Percentiles rank a stretch among this genome's conserved stretches.
These are phyloP conservation scores for Zosterops borbonicus DNA, from an alignment of 2,113 vertebrate genomes.

Conservation along the genomic window DNA sequence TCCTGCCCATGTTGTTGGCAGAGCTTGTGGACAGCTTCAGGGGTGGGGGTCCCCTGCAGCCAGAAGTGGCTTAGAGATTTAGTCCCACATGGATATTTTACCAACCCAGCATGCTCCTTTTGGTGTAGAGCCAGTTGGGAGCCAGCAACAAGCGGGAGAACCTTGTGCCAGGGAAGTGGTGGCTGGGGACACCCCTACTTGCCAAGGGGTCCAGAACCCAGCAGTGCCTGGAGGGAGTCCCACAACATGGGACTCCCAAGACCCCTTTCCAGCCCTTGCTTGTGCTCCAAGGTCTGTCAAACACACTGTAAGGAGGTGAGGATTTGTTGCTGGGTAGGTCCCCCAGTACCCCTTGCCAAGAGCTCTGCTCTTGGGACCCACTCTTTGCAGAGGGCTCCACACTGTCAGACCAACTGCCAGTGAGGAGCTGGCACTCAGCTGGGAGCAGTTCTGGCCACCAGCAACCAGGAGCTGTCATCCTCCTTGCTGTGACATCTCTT, in stretches of 20 bases:
- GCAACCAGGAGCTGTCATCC: not conserved
- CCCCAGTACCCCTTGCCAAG: not conserved
- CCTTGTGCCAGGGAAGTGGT: not conserved
- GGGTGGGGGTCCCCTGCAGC: not conserved
- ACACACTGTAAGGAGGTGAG: accelerated
- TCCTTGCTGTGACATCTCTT: not conserved
- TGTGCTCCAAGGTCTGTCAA: not conserved
- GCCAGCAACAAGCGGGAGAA: accelerated
- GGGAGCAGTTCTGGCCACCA: not conserved
- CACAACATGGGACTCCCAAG: accelerated
- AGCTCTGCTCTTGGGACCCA: not conserved
- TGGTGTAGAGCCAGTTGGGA: accelerated
- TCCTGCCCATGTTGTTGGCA: not conserved
- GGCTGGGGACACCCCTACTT: accelerated
- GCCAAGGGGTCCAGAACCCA: not conserved
- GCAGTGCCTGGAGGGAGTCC: not conserved
- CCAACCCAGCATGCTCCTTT: accelerated
- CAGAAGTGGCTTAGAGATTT: not conserved
- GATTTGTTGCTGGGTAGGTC: not conserved
- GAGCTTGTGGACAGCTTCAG: accelerated
- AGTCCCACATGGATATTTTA: not conserved
- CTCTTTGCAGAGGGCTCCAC: not conserved
- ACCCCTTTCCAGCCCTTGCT: accelerated
- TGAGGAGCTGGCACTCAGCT: not conserved
- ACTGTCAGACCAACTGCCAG: accelerated